phyloP scores from a whole-genome alignment of 2,113 vertebrate species.

The Microcebus lehilahytsara region DNA sequence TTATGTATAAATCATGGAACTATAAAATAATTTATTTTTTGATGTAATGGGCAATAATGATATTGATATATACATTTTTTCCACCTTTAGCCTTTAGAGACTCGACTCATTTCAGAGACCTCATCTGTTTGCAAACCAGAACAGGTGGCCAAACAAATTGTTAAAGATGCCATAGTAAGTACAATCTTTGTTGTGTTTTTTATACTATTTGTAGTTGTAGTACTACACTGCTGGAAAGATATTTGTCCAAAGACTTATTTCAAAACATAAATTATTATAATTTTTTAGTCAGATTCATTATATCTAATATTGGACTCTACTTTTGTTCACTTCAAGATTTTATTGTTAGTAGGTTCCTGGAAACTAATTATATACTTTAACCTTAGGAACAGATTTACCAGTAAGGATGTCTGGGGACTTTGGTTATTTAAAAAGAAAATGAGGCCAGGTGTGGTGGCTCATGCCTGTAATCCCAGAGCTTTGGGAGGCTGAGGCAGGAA shows the following conservation, averaged over 20 bases:
- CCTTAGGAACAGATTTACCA: background rate
- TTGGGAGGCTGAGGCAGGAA: no score
- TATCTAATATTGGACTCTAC: background rate
- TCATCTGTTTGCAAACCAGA: conserved; percentile 95
- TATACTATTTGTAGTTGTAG: background rate
- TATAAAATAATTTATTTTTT: background rate
- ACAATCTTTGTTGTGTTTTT: background rate
- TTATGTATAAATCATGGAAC: background rate
- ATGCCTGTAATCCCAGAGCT: background rate
- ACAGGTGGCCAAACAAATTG: conserved; percentile 94
- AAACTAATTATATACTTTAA: background rate
- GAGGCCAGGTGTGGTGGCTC: background rate
- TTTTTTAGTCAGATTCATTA: background rate
- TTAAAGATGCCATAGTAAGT: conserved; percentile 96
- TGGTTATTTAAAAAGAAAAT: background rate
- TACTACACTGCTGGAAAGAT: background rate
- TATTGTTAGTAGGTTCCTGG: background rate
- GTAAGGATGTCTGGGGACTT: background rate
- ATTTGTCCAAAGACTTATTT: background rate
- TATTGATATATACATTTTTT: conserved; percentile 36
- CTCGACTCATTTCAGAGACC: conserved; percentile 95
- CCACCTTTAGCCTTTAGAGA: conserved; percentile 92
- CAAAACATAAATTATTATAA: background rate
- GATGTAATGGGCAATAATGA: background rate
- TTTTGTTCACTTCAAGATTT: background rate